A percentile compares a stretch with the other conserved stretches of the same genome.
Evolutionary conservation across 2,888 invertebrate genomes (phyloP).

Genomic region (Homarus gammarus): DNA sequence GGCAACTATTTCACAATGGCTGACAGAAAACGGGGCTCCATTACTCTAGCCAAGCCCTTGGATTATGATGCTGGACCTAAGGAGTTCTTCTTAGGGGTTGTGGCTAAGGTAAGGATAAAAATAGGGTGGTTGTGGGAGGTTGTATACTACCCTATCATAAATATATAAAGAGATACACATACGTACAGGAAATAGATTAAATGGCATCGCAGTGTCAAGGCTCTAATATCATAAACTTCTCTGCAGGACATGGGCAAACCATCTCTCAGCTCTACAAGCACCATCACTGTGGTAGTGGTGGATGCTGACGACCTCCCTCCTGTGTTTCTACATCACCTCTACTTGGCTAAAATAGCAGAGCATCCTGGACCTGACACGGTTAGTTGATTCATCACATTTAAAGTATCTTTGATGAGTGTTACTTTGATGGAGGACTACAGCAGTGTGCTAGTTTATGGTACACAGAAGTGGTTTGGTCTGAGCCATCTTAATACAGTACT

Average conservation of each 20-base stretch:
- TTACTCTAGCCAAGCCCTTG: constrained; percentile 86
- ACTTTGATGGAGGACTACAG: too few species aligned
- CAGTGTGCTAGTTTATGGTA: too few species aligned
- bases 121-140: too few species aligned
- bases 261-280: constrained; percentile 86
- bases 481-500: too few species aligned
- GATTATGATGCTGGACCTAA: constrained; percentile 91
- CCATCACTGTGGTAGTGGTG: constrained; percentile 85
- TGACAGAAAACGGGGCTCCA: constrained; percentile 88
- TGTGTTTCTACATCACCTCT: constrained; percentile 89
- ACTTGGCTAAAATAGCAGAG: constrained; percentile 89
- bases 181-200: too few species aligned
- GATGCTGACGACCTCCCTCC: constrained; percentile 91
- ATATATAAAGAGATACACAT: too few species aligned
- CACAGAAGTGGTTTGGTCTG: too few species aligned
- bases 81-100: constrained; percentile 86
- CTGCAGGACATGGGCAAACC: constrained; percentile 90
- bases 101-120: constrained; percentile 84
- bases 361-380: constrained; percentile 88
- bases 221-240: neutral
- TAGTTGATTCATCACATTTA: constrained; percentile 79
- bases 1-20: constrained; percentile 85
- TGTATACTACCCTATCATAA: too few species aligned
- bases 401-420: too few species aligned
- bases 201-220: neutral